Conservation (phyloP, 2,113 vertebrate species). For the Chaetorhynchus papuensis region DNA sequence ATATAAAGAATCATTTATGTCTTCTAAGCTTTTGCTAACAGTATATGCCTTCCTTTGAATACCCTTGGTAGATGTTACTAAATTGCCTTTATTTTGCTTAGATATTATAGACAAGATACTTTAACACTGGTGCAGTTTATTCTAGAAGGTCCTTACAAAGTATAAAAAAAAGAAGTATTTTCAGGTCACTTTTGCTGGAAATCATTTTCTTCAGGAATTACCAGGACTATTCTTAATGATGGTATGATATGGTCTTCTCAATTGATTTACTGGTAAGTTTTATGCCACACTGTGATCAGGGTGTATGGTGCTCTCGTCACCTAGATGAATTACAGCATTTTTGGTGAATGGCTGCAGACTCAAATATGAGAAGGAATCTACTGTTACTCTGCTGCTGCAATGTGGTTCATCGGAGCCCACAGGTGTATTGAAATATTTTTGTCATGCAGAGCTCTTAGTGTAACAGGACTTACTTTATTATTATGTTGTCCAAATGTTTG, state of each 20-base stretch:
- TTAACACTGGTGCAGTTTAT: neutral
- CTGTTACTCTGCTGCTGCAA: neutral
- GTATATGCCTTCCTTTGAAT: neutral
- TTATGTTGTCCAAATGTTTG: neutral
- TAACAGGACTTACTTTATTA: neutral
- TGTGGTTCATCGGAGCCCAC: neutral
- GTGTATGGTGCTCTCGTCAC: neutral
- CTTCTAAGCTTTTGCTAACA: neutral
- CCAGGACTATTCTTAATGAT: neutral
- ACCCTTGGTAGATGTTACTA: neutral
- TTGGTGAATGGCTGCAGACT: neutral
- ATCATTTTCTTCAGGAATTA: neutral
- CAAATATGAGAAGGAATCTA: neutral
- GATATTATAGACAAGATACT: neutral
- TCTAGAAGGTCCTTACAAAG: neutral
- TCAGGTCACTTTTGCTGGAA: neutral
- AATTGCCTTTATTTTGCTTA: neutral
- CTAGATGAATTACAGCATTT: neutral
- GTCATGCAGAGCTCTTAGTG: neutral
- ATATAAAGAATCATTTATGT: neutral
- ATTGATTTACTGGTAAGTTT: neutral
- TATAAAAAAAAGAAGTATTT: neutral
- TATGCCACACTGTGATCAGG: neutral
- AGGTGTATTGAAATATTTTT: neutral
- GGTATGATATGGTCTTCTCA: neutral